Base-by-base conservation (phyloP, 2,797 vertebrate genomes). In the Eulemur coronatus region DNA sequence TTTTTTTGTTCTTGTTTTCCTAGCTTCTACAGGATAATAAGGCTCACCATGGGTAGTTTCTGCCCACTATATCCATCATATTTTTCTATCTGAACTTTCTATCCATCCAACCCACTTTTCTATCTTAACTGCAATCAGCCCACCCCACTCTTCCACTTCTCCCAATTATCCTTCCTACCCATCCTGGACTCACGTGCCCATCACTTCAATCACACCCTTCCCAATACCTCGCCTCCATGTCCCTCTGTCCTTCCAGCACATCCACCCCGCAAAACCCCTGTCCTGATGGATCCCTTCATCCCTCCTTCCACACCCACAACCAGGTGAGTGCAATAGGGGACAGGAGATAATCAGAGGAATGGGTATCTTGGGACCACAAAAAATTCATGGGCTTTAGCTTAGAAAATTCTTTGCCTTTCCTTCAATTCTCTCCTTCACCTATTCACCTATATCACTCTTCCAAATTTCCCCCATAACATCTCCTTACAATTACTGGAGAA, bases 81-180 rank as follows among this genome's bases (percentile, higher is more conserved):
- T 11, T 43, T 61, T 89, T 79, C 72, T n/a, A 84, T 30, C 41
- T 28, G 28, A 85, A 90, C 22, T 84, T 78, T 78, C 63, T 69
- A n/a, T 50, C 10, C 52, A 12, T n/a, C n/a, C 73, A 48, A 26
- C 28, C 50, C 20, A 41, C 41, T 84, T 78, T 84, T 69, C 63
- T 41, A 38, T 86, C 41, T 52, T 79, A 70, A 43, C 17, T 69
- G 41, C 28, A 69, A 78, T 76, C 22, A 50, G n/a, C 46, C n/a
- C 3, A 46, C 46, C 52, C 48, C 18, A 65, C 24, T 1, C 26
- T 1, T 75, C 20, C 59, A 35, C 46, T 81, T 73, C 63, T 52
- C 35, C 46, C 33, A 90, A 59, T 69, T 38, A 48, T 28, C 28
- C 67, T 59, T 84, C 41, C 41, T 50, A 35, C 12, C 14, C n/a